Percentiles rank a stretch among this genome's conserved stretches.
Conservation (phyloP, 2,888 invertebrate species). For the Sinhomidia bicolor region DNA sequence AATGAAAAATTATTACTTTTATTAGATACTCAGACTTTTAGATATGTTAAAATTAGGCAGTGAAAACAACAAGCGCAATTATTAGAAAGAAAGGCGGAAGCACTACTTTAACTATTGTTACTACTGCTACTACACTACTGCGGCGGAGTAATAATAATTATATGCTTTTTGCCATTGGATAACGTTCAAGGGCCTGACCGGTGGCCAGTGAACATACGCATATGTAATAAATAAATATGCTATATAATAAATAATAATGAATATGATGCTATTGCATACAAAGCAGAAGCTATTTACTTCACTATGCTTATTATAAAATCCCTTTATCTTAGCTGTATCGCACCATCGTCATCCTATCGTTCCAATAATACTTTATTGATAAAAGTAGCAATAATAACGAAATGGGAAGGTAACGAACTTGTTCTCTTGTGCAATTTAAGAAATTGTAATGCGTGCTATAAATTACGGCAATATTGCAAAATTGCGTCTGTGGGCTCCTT, state of each 20-base stretch:
- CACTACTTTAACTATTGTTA: too few relatives aligned
- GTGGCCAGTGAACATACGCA: background rate
- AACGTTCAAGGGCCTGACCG: background rate
- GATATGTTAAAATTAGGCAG: constrained; percentile 1
- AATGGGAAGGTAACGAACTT: constrained; percentile 57
- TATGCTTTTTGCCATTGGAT: background rate
- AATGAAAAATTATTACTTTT: background rate
- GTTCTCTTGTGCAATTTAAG: constrained; percentile 27
- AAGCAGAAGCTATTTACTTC: background rate
- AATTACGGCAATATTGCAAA: constrained; percentile 15
- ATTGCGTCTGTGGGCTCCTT: background rate
- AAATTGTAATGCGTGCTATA: constrained; percentile 34
- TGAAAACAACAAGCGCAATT: background rate
- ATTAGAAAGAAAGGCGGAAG: constrained; percentile 27
- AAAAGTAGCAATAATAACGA: constrained; percentile 37
- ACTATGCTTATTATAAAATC: too few relatives aligned
- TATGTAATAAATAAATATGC: background rate
- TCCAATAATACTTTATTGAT: constrained; percentile 42
- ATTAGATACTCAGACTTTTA: background rate
- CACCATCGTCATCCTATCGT: too few relatives aligned
- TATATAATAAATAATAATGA: too few relatives aligned
- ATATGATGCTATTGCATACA: background rate
- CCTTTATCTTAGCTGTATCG: too few relatives aligned
- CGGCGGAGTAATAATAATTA: background rate
- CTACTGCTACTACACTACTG: too few relatives aligned